Percentiles rank a stretch among this genome's conserved stretches.
Conservation (phyloP, 1,140 invertebrate species). For the Agraylea sexmaculata region DNA sequence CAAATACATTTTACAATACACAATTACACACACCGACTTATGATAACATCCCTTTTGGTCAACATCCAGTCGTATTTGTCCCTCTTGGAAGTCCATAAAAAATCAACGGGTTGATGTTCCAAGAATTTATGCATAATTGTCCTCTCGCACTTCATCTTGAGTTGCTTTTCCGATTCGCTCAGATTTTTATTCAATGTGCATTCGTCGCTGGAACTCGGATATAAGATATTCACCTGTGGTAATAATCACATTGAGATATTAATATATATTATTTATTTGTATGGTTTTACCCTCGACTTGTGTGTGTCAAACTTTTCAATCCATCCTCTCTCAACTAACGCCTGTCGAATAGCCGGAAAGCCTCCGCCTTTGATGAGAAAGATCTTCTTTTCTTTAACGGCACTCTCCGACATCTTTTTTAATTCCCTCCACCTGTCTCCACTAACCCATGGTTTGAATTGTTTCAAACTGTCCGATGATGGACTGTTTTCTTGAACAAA, state of each 20-base stretch:
- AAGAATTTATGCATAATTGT: conserved; percentile 52
- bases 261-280: no score
- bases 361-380: conserved; percentile 41
- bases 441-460: conserved; percentile 35
- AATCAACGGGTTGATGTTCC: conserved; percentile 63
- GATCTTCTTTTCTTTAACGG: conserved; percentile 36
- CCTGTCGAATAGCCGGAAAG: conserved; percentile 40
- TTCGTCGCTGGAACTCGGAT: no score
- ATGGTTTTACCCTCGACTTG: conserved; percentile 27
- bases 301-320: conserved; percentile 50
- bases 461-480: conserved; percentile 23
- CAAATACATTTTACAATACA: conserved; percentile 2
- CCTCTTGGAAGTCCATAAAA: conserved; percentile 77
- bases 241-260: no score
- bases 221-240: no score
- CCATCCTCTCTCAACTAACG: conserved; percentile 48
- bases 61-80: conserved; percentile 57
- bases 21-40: conserved; percentile 36
- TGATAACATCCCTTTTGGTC: conserved; percentile 38
- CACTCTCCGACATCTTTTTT: conserved; percentile 35
- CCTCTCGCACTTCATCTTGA: conserved; percentile 43
- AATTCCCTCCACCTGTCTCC: conserved; percentile 38
- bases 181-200: no score
- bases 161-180: conserved; percentile 28
- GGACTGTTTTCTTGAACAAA: conserved; percentile 18